Evolutionary conservation across 1,140 invertebrate species (phyloP).

Genomic region (Arctopsyche grandis): DNA sequence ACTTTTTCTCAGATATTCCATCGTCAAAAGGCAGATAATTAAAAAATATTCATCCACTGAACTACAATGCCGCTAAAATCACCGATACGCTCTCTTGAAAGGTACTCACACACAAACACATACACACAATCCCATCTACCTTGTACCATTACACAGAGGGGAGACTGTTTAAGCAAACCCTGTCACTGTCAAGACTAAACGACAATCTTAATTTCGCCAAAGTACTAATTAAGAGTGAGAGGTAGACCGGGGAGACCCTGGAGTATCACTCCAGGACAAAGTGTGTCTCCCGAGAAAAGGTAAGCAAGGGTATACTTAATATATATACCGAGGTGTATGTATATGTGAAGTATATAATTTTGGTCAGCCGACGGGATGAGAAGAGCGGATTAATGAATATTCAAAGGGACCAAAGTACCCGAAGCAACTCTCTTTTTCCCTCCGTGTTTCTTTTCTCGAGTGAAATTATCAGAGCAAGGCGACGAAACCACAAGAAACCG

Average conservation of each 20-base stretch:
- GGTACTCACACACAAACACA: neutral
- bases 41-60: conserved; percentile 40
- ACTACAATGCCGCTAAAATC: conserved; percentile 40
- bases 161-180: conserved; percentile 46
- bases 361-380: conserved; percentile 6
- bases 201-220: conserved; percentile 69
- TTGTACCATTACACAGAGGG: neutral
- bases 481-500: neutral
- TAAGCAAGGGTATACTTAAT: conserved; percentile 26
- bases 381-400: conserved; percentile 38
- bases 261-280: neutral
- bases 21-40: conserved; percentile 45
- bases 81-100: neutral
- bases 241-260: conserved; percentile 47
- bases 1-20: too few species aligned
- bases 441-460: neutral
- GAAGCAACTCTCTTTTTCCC: neutral
- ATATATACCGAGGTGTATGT: conserved; percentile 1
- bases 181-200: conserved; percentile 55
- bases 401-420: conserved; percentile 28
- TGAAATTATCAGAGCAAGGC: neutral
- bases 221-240: conserved; percentile 70
- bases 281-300: conserved; percentile 28
- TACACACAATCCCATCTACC: neutral
- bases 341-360: conserved; percentile 3